Evolutionary conservation across 2,113 vertebrate genomes (phyloP), one percentile per base, ranked within the genome.

Genomic region (Alosa alosa): DNA sequence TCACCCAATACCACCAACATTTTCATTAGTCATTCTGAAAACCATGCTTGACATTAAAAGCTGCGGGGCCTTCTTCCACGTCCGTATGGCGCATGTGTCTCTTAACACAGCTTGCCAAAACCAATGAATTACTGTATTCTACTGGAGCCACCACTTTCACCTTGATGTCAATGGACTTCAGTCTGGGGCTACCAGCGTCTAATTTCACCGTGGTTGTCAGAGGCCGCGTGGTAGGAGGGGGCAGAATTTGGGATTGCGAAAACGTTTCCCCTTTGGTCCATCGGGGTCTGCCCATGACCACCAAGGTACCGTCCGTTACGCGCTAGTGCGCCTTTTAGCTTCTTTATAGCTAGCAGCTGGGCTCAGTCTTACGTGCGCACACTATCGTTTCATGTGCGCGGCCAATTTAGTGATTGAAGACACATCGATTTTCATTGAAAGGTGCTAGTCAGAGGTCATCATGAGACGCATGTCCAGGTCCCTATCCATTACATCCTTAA

Each of bases 401-500:
- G 72, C 36, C 31, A 39, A 78, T 39, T 15, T 0, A 1, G 1
- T 4, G 31, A 17, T 31, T 39, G 72, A 31, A 13, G 25, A 13
- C 31, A 17, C 31, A 78, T 78, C 3, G 25, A 78, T 78, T 78
- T 18, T 15, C 72, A 36, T 5, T 78, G 36, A 78, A 36, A 39
- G 31, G 9, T 1, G 72, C 72, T 41, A 4, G 13, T 13, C 31
- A 36, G 8, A 72, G 31, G 72, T 6, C 31, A 17, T n/a, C 7
- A 90, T 88, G 81, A 99, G 99, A 97, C 96, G 97, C 0, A 94
- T 98, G 83, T 95, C 93, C 0, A 94, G 97, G 41, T 98, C 98
- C 0, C 86, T 99, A 9, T 99, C 98, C 45, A 95, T 99, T 91
- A 95, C 96, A 1, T 99, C 98, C 72, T 94, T 99, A 68, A 96